Percentiles rank a stretch among this genome's conserved stretches.
Evolutionary conservation across 2,113 vertebrate genomes (phyloP).

Genomic region (Oxyura jamaicensis): DNA sequence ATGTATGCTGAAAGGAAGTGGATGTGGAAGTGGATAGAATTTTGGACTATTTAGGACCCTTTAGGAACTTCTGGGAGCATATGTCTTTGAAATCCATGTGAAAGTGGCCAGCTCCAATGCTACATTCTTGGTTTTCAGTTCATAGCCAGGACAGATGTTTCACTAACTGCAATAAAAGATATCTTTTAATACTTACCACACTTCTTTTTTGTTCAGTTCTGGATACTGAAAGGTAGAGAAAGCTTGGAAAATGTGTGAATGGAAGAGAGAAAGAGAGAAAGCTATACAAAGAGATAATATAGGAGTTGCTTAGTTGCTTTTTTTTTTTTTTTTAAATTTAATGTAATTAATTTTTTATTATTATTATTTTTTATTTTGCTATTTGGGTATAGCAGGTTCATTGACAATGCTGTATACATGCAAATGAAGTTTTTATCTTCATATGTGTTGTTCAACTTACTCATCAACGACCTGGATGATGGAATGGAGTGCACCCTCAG

Average conservation of each 20-base stretch:
- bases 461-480: too few species aligned
- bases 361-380: too few species aligned
- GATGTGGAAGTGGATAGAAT: not conserved
- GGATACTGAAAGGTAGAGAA: not conserved
- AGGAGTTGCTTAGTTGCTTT: not conserved
- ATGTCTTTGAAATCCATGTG: not conserved
- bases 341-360: too few species aligned
- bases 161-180: not conserved
- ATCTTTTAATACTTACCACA: not conserved
- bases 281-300: not conserved
- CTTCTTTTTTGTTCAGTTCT: not conserved
- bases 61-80: not conserved
- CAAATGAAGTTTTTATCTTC: not conserved
- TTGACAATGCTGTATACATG: not conserved
- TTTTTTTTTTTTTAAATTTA: too few species aligned
- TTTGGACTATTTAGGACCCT: not conserved
- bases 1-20: not conserved
- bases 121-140: not conserved
- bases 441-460: too few species aligned
- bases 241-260: not conserved
- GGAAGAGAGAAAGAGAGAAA: not conserved
- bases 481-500: too few species aligned
- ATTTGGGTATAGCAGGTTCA: not conserved
- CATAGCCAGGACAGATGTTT: not conserved
- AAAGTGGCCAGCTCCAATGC: not conserved